These are phyloP conservation scores for Harpegnathos saltator DNA, from an alignment of 1,140 invertebrate genomes.

Conservation along the genomic window DNA sequence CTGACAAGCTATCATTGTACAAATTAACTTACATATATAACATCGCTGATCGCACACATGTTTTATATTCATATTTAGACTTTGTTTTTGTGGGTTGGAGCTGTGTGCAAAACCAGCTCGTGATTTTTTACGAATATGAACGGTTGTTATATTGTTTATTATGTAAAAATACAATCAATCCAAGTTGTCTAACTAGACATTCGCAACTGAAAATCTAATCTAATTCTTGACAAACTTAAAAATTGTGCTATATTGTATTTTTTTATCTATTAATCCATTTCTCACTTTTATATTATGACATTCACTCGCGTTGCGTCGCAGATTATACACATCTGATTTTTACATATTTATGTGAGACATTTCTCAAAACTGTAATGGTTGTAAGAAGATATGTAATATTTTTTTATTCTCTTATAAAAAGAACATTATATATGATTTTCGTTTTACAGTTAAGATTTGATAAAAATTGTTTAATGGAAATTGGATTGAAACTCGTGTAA, in stretches of 20 bases:
- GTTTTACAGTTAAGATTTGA: neutral
- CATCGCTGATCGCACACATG: neutral
- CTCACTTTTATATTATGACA: no score
- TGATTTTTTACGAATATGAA: neutral
- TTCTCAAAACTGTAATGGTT: slow-evolving; percentile 21
- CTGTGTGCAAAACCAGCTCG: neutral
- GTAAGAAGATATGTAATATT: slow-evolving; percentile 26
- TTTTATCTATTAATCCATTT: no score
- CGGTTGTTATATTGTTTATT: slow-evolving; percentile 15
- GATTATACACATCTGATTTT: neutral
- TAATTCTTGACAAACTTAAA: no score
- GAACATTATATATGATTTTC: slow-evolving; percentile 26
- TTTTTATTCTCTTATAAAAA: slow-evolving; percentile 24
- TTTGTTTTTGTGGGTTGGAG: neutral
- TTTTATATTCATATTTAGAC: neutral
- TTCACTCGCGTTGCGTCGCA: no score
- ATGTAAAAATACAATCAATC: neutral
- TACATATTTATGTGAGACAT: slow-evolving; percentile 31
- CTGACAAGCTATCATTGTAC: neutral
- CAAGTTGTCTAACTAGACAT: no score
- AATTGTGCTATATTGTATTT: no score
- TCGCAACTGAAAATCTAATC: no score
- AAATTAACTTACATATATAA: no score
- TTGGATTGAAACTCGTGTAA: slow-evolving; percentile 49
- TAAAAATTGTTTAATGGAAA: slow-evolving; percentile 16